A percentile compares a stretch with the other conserved stretches of the same genome.
Evolutionary conservation across 1,140 invertebrate genomes (phyloP).

Genomic region (Anadara kagoshimensis): DNA sequence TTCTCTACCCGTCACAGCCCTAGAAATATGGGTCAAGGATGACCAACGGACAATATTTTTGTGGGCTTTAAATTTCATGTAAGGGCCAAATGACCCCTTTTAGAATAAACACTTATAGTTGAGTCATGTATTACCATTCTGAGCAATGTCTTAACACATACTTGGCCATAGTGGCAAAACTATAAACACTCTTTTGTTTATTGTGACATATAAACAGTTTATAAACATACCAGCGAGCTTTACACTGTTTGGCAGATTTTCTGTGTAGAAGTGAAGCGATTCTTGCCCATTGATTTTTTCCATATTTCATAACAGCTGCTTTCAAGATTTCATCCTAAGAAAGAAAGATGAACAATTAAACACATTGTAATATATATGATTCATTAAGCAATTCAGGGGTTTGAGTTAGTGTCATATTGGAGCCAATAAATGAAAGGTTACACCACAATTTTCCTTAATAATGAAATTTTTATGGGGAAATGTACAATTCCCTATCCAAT

Average conservation of each 20-base stretch:
- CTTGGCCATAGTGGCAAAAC: too few species aligned
- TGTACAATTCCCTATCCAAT: background rate
- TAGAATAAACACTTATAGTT: too few species aligned
- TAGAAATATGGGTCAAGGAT: too few species aligned
- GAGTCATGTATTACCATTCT: too few species aligned
- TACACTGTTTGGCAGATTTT: conserved; percentile 99
- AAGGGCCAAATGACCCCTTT: too few species aligned
- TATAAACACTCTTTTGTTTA: too few species aligned
- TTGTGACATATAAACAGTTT: too few species aligned
- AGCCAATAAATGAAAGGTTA: background rate
- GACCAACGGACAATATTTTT: too few species aligned
- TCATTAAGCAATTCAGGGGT: background rate
- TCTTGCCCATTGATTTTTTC: conserved; percentile 99
- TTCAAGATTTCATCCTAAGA: conserved; percentile 99
- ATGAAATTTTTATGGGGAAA: background rate
- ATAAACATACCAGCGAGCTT: conserved; percentile 90
- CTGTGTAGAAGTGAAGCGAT: conserved; percentile 98
- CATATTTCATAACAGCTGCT: conserved; percentile 99
- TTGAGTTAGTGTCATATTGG: background rate
- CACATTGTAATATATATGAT: background rate
- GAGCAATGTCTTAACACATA: too few species aligned
- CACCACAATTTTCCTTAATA: background rate
- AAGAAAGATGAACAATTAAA: background rate
- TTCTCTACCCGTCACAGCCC: too few species aligned
- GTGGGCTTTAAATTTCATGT: too few species aligned